Base-by-base conservation (phyloP, 2,888 invertebrate genomes). In the Trissolcus japonicus region DNA sequence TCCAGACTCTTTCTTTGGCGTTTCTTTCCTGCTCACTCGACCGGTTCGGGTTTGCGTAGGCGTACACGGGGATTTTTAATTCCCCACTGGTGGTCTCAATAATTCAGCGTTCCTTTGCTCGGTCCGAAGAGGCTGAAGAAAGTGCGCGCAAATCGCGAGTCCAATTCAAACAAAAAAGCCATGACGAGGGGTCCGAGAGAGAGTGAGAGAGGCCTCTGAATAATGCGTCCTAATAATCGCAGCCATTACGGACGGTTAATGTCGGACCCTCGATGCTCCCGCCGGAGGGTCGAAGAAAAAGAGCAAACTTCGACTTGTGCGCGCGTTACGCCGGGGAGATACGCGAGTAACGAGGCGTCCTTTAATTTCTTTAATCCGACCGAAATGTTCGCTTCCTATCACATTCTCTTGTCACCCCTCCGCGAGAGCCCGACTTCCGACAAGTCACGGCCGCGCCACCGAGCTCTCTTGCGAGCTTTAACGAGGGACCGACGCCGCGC, bases 341-440 rank as follows among this genome's bases (percentile, higher is more conserved):
- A 35, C 35, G 82, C 83, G 83, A 84, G 84, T 84, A 86, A 86
- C 86, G 86, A 85, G 84, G 83, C 84, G 83, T 83, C 81, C 84
- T 85, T 86, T 86, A 86, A 86, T 86, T 86, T 83, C 82, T 86
- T 86, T 85, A 86, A 86, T 86, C 85, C 86, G 82, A 82, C 83
- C 84, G 81, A 83, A 76, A 78, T 80, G 79, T 67, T 77, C 76
- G 54, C 73, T 76, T 75, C 68, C 79, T 78, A 75, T 76, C 80
- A 74, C 76, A 80, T 76, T 80, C 69, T 77, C 76, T 74, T 65
- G 80, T 81, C 82, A 81, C 78, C 81, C 79, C 73, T 73, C 69
- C 69, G 69, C 61, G 69, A 61, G 56, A 53, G 35, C 67, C 72
- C 35, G 71, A 79, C 76, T 73, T 80, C 77, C 79, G 73, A 80